Evolutionary conservation across 2,888 invertebrate genomes (phyloP).

Genomic region (Stenichneumon culpator): DNA sequence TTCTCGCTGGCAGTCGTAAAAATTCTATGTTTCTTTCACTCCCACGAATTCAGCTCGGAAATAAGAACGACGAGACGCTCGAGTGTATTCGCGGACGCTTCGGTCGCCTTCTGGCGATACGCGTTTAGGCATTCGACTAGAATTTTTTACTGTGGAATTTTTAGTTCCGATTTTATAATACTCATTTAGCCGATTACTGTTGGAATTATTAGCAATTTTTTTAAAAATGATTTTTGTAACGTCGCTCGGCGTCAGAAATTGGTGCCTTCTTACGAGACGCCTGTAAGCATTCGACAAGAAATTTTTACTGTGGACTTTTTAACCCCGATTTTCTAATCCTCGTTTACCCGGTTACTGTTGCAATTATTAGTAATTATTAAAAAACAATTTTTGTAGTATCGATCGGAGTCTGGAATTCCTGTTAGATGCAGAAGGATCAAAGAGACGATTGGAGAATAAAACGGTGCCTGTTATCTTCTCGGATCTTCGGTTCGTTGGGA

Average conservation of each 20-base stretch:
- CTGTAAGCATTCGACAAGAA: not conserved
- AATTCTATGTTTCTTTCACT: slow-evolving; percentile 2
- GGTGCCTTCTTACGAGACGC: not conserved
- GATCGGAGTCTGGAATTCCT: no score
- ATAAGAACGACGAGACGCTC: not conserved
- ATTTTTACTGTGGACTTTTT: not conserved
- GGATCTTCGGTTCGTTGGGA: slow-evolving; percentile 1
- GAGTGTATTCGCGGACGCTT: not conserved
- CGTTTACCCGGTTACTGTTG: not conserved
- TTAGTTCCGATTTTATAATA: not conserved
- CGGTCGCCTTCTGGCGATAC: not conserved
- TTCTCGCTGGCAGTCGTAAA: slow-evolving; percentile 1
- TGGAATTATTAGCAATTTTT: not conserved
- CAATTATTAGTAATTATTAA: not conserved
- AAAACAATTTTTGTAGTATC: no score
- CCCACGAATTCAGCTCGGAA: not conserved
- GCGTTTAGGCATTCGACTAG: not conserved
- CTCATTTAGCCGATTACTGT: not conserved
- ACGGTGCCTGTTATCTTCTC: not conserved
- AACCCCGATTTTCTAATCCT: not conserved
- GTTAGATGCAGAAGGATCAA: not conserved
- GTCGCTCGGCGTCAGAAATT: not conserved
- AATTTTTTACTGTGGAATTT: not conserved
- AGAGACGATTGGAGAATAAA: not conserved
- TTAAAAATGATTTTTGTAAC: not conserved